Base-by-base conservation (phyloP, 1,140 invertebrate species). In the Drosophila elegans region DNA sequence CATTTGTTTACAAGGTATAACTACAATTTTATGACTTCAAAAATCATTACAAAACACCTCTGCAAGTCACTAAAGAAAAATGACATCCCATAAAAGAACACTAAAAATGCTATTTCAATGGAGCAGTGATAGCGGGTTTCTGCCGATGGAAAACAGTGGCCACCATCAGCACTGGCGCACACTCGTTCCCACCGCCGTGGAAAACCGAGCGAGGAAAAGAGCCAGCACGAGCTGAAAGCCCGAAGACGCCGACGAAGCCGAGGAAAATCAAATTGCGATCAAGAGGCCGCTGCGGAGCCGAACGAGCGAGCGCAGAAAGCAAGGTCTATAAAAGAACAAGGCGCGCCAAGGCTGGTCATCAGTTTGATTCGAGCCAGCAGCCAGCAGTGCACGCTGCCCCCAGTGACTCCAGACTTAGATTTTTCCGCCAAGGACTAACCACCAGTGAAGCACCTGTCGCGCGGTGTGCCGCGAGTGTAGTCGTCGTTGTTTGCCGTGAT, bases 311-410 rank as follows among this genome's bases (percentile, higher is more conserved):
- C 34, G 21, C 32, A 32, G 45, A 67, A 88, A 75, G 80, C 77
- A 80, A 84, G 90, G 89, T 91, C 89, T 91, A 91, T 91, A 91
- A 85, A 91, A 91, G 89, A 91, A 91, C 88, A 80, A 85, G 69
- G 89, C 81, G 61, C 84, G 75, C 81, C 80, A 86, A 81, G 76
- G 48, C 61, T 61, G 56, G 51, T 49, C 79, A 91, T 82, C 89
- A 91, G 89, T 91, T 80, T 86, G 89, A 82, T 76, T 89, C 55
- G 72, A 82, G 72, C 72, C 62, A 60, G 90, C 80, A 72, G 75
- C 16, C 66, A 76, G 69, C 66, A 76, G 69, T 59, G 79, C 80
- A 63, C 83, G 74, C 69, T 68, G 74, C 68, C 48, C 39, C 66
- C 64, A 41, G 51, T 69, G 66, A 5, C 42, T 32, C 63, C 13